Conservation (phyloP, 2,888 invertebrate genomes). For the Antheraea assamensis region DNA sequence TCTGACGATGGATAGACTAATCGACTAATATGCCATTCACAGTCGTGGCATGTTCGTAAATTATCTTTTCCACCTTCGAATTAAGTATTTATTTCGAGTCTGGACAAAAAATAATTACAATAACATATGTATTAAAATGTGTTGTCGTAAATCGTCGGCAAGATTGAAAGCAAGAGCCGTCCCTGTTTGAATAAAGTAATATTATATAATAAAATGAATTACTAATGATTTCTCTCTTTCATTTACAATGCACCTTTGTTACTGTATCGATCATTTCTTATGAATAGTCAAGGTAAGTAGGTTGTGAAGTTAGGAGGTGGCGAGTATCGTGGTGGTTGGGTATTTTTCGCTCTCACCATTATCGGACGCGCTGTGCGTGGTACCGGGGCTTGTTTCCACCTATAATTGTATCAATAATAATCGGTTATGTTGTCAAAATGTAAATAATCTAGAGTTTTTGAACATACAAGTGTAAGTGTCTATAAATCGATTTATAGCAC, state of each 20-base stretch:
- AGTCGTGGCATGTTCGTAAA: too few species aligned
- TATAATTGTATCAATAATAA: constrained; percentile 32
- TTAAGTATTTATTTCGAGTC: not conserved
- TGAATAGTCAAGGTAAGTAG: constrained; percentile 57
- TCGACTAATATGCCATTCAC: too few species aligned
- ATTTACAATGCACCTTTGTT: not conserved
- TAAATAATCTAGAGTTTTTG: too few species aligned
- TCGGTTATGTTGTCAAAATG: too few species aligned
- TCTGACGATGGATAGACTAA: too few species aligned
- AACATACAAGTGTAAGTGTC: too few species aligned
- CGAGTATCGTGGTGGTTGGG: constrained; percentile 65
- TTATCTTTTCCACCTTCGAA: too few species aligned
- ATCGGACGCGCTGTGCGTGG: constrained; percentile 49
- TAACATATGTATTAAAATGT: not conserved
- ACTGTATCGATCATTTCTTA: not conserved
- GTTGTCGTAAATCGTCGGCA: not conserved
- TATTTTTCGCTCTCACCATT: constrained; percentile 53
- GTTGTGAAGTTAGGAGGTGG: constrained; percentile 70
- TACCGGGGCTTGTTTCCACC: constrained; percentile 69
- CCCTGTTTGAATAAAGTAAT: constrained; percentile 6
- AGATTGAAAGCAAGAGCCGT: not conserved
- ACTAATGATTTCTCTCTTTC: not conserved
- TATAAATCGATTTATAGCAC: too few species aligned
- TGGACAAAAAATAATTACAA: not conserved
- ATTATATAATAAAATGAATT: constrained; percentile 9